Conservation (phyloP, 2,113 vertebrate genomes). For the Laterallus jamaicensis region DNA sequence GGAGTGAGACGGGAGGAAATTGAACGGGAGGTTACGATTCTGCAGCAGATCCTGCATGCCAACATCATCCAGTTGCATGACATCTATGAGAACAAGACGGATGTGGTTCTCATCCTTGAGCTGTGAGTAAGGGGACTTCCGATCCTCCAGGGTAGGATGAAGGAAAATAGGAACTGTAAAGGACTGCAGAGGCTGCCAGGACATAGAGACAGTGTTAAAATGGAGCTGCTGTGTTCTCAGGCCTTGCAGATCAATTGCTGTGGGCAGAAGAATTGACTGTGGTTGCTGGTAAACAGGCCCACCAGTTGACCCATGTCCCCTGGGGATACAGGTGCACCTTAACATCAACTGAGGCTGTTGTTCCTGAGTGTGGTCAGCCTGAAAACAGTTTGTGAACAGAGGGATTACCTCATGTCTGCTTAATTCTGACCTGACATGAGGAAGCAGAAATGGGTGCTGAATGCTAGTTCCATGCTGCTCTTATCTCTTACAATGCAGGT, state of each 20-base stretch:
- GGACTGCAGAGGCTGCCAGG: not conserved
- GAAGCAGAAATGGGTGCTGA: not conserved
- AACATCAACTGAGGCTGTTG: not conserved
- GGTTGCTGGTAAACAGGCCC: not conserved
- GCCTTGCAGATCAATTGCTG: not conserved
- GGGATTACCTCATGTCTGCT: not conserved
- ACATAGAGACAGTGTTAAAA: not conserved
- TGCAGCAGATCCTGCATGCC: constrained; percentile 87
- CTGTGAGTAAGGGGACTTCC: constrained; percentile 84
- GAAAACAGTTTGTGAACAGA: not conserved
- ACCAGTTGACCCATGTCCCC: not conserved
- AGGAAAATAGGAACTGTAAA: not conserved
- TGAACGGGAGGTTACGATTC: constrained; percentile 91
- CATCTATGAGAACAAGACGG: constrained; percentile 92
- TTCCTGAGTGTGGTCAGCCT: not conserved
- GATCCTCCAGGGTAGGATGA: not conserved
- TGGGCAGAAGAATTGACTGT: not conserved
- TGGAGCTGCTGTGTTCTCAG: not conserved
- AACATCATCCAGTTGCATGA: constrained; percentile 91
- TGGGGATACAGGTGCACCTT: not conserved
- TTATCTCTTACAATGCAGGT: not conserved
- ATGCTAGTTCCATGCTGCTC: not conserved
- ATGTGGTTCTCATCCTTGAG: constrained; percentile 95
- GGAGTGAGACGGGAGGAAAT: constrained; percentile 91
- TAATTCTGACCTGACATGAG: not conserved